Percentiles rank a stretch among this genome's conserved stretches.
These are phyloP conservation scores for Poeciliopsis gracilis DNA, from an alignment of 2,797 vertebrate species.

Conservation along the genomic window DNA sequence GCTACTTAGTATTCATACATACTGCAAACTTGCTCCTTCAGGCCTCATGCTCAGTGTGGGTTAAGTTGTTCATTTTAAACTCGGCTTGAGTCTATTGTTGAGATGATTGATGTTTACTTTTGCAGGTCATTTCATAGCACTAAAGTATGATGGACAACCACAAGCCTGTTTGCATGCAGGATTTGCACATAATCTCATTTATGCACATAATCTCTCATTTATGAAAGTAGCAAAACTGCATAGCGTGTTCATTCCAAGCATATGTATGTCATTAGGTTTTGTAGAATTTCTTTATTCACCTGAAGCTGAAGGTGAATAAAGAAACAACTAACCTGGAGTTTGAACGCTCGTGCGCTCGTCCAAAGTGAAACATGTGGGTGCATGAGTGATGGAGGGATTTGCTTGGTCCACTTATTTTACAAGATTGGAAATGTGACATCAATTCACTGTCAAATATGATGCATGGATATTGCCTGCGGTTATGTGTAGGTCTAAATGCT, in stretches of 20 bases:
- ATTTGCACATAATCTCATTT: conserved; percentile 29
- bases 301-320: neutral
- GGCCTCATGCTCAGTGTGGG: neutral
- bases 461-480: neutral
- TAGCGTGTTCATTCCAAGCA: conserved; percentile 8
- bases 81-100: conserved; percentile 18
- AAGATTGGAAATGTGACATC: neutral
- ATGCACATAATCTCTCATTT: conserved; percentile 22
- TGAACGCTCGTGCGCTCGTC: neutral
- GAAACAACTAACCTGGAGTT: neutral
- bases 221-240: conserved; percentile 6
- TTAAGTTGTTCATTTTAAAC: neutral
- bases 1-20: neutral
- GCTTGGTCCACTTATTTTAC: neutral
- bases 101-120: conserved; percentile 12
- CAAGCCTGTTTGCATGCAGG: conserved; percentile 19
- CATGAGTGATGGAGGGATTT: neutral
- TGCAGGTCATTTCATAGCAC: conserved; percentile 16
- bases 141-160: conserved; percentile 27
- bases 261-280: neutral
- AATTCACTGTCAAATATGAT: neutral
- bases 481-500: neutral
- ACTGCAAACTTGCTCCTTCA: neutral
- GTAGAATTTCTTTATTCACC: neutral
- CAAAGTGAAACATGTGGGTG: neutral